Conservation (phyloP, 92 coral and sea anemone genomes). For the Phenganax subtilis region DNA sequence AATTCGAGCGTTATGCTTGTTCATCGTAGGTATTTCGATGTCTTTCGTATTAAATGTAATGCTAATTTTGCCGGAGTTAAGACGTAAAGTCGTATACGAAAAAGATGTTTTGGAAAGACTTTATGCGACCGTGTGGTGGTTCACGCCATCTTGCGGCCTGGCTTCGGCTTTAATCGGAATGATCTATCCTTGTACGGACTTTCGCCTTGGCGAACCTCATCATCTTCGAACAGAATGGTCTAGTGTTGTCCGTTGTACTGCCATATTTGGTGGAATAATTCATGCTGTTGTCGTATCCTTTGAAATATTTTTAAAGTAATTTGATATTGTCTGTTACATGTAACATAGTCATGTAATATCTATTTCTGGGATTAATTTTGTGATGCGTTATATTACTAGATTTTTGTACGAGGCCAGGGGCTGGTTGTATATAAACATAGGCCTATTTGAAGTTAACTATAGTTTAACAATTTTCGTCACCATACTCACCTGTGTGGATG, state of each 20-base stretch:
- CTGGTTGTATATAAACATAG: too few species aligned
- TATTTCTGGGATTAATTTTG: too few species aligned
- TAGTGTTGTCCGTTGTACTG: constrained; percentile 88
- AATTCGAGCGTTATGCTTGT: constrained; percentile 82
- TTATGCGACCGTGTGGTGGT: constrained; percentile 90
- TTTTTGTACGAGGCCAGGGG: too few species aligned
- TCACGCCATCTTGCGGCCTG: constrained; percentile 92
- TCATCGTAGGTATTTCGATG: constrained; percentile 82
- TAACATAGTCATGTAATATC: background rate
- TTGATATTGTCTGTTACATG: background rate
- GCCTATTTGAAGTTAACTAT: too few species aligned
- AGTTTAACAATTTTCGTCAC: too few species aligned
- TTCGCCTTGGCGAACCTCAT: constrained; percentile 90
- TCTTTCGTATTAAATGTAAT: constrained; percentile 79
- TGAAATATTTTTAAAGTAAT: constrained; percentile 1
- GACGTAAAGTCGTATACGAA: constrained; percentile 69
- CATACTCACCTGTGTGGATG: too few species aligned
- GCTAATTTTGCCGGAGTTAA: constrained; percentile 78
- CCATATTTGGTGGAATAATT: constrained; percentile 85
- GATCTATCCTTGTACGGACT: constrained; percentile 82
- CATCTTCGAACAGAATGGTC: constrained; percentile 85
- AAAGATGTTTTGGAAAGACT: constrained; percentile 69
- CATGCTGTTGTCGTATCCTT: constrained; percentile 99
- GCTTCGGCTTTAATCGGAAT: constrained; percentile 85
- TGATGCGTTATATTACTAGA: too few species aligned